A percentile compares a stretch with the other conserved stretches of the same genome.
These are phyloP conservation scores for Anthoscopus minutus DNA, from an alignment of 2,113 vertebrate genomes.

Conservation along the genomic window DNA sequence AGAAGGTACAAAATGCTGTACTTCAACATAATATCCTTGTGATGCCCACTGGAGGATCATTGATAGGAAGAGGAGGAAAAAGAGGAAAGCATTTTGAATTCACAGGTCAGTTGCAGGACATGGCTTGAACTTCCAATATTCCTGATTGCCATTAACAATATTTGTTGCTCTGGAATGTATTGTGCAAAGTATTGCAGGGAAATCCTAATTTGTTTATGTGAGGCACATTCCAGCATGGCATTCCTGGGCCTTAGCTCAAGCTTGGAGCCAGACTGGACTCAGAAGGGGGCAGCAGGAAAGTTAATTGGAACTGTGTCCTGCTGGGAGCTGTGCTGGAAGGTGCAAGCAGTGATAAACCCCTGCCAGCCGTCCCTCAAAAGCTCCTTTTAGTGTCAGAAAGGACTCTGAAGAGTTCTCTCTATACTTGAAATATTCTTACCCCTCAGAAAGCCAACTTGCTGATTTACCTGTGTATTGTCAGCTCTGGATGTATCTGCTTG, in stretches of 20 bases:
- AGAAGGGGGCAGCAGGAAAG: neutral
- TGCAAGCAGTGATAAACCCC: neutral
- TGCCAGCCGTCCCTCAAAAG: neutral
- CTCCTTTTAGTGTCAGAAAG: neutral
- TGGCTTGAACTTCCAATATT: neutral
- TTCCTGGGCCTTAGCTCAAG: neutral
- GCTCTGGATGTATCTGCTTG: neutral
- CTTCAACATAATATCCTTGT: neutral
- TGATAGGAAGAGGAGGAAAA: neutral
- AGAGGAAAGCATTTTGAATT: neutral
- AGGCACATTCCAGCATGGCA: neutral
- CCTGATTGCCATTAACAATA: neutral
- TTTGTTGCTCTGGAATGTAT: neutral
- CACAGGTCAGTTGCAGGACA: neutral
- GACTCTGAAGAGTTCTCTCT: neutral
- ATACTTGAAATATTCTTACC: neutral
- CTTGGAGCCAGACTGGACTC: neutral
- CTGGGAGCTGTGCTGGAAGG: neutral
- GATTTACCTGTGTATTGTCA: neutral
- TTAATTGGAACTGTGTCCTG: neutral
- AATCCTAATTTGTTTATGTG: neutral
- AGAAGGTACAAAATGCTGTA: neutral
- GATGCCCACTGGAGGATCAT: neutral
- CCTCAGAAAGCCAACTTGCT: neutral
- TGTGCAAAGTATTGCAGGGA: neutral